Evolutionary conservation across 1,140 invertebrate species (phyloP), one percentile per base, ranked within the genome.

Genomic region (Neotoxoptera formosana): DNA sequence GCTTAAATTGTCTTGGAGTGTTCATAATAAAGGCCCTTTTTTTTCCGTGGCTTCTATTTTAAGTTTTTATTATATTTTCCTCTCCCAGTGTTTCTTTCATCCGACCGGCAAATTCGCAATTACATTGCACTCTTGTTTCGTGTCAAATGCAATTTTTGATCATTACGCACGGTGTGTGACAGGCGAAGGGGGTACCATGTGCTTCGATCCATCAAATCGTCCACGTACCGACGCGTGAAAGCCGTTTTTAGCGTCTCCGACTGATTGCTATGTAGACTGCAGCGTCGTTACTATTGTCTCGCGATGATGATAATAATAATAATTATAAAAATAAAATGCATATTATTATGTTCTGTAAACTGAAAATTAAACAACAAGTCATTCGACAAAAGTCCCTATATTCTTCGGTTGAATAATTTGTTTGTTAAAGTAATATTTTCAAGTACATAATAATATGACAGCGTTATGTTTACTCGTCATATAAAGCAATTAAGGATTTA

Each of bases 131-230:
- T 92, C 91, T 92, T 92, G 91, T 92, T 92, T 92, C 47, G 36
- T 92, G 91, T 92, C 91, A 92, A 92, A 81, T 92, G 47, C 76
- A 92, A 92, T 92, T 92, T 92, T 92, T 92, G 91, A 92, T 92
- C 91, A 92, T 92, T 83, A 76, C 90, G 41, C 53, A 91, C 76
- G 48, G 53, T 21, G 76, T 83, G 76, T 83, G 91, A 92, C 91
- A 92, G 45, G 91, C 60, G n/a, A 92, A 91, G 76, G n/a, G n/a
- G 41, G 67, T 47, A 76, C 60, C 67, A 92, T 92, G 91, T 92
- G 67, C 47, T 34, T 45, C 91, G 91, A 92, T 92, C 91, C 91
- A 92, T 92, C 91, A 92, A n/a, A 51, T 84, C 91, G 83, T 34
- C 76, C 67, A 47, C n/a, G 60, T 51, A 83, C 60, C 30, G 91